Conservation (phyloP, 2,888 invertebrate species). For the Boloria selene region DNA sequence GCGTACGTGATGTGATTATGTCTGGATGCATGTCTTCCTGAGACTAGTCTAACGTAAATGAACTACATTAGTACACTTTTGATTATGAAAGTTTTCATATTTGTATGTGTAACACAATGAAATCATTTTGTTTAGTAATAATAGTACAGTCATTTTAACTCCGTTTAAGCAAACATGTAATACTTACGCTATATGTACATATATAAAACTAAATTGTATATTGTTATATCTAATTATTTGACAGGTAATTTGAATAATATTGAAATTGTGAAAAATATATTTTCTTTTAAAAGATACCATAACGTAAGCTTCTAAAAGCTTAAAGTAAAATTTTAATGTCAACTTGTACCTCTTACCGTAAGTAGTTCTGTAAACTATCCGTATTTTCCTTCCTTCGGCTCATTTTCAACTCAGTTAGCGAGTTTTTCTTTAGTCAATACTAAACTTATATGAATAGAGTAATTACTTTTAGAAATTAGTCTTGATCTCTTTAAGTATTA, state of each 20-base stretch:
- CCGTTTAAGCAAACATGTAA: no score
- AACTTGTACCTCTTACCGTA: no score
- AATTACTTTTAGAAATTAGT: no score
- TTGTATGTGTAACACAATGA: slow-evolving; percentile 2
- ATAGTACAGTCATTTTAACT: not conserved
- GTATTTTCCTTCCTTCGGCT: not conserved
- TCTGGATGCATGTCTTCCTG: slow-evolving; percentile 42
- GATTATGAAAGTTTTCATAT: slow-evolving; percentile 25
- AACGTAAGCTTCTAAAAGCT: no score
- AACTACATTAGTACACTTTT: slow-evolving; percentile 33
- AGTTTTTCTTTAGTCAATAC: not conserved
- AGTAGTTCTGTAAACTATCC: not conserved
- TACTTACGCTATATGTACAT: no score
- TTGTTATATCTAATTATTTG: no score
- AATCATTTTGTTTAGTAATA: slow-evolving; percentile 6
- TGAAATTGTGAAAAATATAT: no score
- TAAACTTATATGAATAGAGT: not conserved
- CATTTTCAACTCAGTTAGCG: not conserved
- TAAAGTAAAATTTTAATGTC: no score
- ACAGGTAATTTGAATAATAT: no score
- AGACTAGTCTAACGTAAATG: slow-evolving; percentile 32
- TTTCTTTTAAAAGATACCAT: no score
- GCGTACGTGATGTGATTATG: slow-evolving; percentile 44
- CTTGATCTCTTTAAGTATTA: no score
- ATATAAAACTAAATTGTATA: no score